These are phyloP conservation scores for Hassar affinis DNA, from an alignment of 2,113 vertebrate genomes.

Conservation along the genomic window DNA sequence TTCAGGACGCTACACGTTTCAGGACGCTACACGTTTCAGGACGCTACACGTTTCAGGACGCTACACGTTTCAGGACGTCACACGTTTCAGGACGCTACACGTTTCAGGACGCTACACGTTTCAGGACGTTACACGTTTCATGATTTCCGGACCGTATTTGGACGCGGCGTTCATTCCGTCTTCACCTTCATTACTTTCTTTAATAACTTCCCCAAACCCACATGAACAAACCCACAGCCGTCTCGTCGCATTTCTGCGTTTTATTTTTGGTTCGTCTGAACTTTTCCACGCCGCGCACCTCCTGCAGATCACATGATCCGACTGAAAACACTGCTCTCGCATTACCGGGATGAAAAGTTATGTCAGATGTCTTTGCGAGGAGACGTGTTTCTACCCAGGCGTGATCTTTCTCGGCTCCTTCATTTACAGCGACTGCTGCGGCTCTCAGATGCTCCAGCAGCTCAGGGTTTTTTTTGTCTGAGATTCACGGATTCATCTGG, in stretches of 20 bases:
- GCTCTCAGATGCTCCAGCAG: constrained; percentile 34
- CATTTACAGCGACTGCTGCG: constrained; percentile 37
- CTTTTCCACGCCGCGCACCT: not conserved
- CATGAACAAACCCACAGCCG: constrained; percentile 2
- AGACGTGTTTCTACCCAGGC: constrained; percentile 33
- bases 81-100: too few species aligned
- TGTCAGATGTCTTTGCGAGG: constrained; percentile 6
- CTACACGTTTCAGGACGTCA: too few species aligned
- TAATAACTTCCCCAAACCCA: not conserved
- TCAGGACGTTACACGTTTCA: too few species aligned
- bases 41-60: too few species aligned
- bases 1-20: too few species aligned
- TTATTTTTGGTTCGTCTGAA: constrained; percentile 7
- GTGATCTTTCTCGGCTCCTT: constrained; percentile 31
- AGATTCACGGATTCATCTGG: constrained; percentile 43
- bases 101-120: too few species aligned
- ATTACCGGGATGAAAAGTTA: not conserved
- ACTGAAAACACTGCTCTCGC: not conserved
- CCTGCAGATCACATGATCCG: constrained; percentile 6
- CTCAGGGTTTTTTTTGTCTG: not conserved
- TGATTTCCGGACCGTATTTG: not conserved
- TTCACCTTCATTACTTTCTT: not conserved
- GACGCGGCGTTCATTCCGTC: not conserved
- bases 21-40: too few species aligned
- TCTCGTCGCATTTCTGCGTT: not conserved